Percentiles rank a stretch among this genome's conserved stretches.
Evolutionary conservation across 2,113 vertebrate species (phyloP).

Genomic region (Chrysochloris asiatica): DNA sequence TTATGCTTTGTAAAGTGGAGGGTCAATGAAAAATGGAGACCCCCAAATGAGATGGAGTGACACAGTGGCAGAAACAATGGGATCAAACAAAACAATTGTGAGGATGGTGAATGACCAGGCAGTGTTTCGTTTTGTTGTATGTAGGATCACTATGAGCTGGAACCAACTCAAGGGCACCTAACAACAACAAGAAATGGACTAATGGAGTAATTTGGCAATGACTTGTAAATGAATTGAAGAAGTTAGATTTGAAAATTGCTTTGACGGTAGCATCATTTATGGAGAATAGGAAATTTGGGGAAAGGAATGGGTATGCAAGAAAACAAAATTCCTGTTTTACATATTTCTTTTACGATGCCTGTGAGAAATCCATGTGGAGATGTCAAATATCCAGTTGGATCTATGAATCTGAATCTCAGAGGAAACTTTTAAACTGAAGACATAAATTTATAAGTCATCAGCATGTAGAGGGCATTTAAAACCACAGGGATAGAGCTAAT

Average conservation of each 20-base stretch:
- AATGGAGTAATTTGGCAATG: no score
- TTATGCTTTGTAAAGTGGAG: no score
- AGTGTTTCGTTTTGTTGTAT: no score
- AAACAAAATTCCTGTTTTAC: slow-evolving; percentile 1
- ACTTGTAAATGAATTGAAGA: neutral
- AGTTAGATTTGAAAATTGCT: neutral
- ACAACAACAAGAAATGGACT: no score
- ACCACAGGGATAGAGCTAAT: neutral
- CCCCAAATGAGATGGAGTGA: no score
- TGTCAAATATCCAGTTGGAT: slow-evolving; percentile 24
- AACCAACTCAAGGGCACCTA: no score
- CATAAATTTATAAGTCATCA: neutral
- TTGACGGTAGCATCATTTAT: neutral
- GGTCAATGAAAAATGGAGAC: no score
- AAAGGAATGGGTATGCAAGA: neutral
- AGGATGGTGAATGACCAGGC: no score
- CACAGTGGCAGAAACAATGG: no score
- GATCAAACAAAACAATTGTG: no score
- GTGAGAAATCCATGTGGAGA: neutral
- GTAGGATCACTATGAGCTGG: no score
- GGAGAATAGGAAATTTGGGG: neutral
- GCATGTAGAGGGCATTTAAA: neutral
- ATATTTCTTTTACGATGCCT: slow-evolving; percentile 1
- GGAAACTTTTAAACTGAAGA: slow-evolving; percentile 10
- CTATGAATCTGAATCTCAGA: neutral